Percentiles rank a stretch among this genome's conserved stretches.
Conservation (phyloP, 2,797 vertebrate species). For the Psittacula echo region DNA sequence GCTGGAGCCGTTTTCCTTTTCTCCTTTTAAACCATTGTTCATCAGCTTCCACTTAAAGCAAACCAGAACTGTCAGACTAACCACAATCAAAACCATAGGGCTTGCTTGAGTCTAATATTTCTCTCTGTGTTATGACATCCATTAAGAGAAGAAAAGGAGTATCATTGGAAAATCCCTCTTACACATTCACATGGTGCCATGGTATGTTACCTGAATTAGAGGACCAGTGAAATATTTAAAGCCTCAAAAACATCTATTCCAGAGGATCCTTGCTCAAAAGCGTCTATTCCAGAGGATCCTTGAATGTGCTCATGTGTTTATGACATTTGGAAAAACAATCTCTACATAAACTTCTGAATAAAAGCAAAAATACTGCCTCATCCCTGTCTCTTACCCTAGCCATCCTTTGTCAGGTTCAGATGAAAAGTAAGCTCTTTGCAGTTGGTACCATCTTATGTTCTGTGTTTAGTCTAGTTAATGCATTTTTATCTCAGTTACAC, state of each 20-base stretch:
- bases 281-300: neutral
- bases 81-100: slow-evolving; percentile 63
- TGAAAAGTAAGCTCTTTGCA: neutral
- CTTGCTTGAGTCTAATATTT: slow-evolving; percentile 25
- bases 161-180: neutral
- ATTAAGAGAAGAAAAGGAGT: neutral
- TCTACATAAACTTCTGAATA: neutral
- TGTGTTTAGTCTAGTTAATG: neutral
- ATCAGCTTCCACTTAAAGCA: slow-evolving; percentile 62
- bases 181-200: neutral
- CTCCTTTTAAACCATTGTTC: slow-evolving; percentile 62
- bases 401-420: neutral
- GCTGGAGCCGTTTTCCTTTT: slow-evolving; percentile 49
- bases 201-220: neutral
- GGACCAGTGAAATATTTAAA: neutral
- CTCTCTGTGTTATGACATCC: neutral
- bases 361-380: neutral
- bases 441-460: neutral
- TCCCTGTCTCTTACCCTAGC: neutral
- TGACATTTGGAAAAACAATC: neutral
- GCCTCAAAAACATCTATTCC: neutral
- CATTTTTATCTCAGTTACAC: slow-evolving; percentile 26
- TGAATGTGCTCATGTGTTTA: neutral
- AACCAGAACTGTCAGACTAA: slow-evolving; percentile 48
- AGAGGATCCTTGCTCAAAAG: neutral